Evolutionary conservation across 1,140 invertebrate species (phyloP), one percentile per base, ranked within the genome.

Genomic region (Augochlora pura): DNA sequence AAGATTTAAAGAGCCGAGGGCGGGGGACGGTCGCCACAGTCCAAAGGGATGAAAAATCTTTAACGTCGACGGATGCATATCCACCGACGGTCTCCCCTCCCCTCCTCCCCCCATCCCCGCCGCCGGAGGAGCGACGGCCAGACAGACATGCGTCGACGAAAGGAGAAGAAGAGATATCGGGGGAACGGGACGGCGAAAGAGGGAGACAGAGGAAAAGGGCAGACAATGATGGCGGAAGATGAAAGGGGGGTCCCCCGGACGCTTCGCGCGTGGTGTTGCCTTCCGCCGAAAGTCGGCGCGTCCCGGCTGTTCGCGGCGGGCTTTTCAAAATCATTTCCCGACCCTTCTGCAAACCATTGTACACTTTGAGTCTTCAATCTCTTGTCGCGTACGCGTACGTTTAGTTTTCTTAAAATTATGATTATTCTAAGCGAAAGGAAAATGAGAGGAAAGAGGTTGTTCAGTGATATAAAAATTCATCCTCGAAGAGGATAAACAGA

Each of bases 61-160:
- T 79, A 57, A 74, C 67, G 73, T 60, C 60, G 62, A 49, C 62
- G 76, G 70, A 80, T 80, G 77, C 65, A 76, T 73, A 67, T 76
- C 65, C 68, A 68, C 73, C n/a, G 21, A 25, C 16, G 21, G 32
- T 46, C 46, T 9, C 42, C 42, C 42, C 60, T n/a, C n/a, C n/a
- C n/a, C n/a, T n/a, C n/a, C n/a, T n/a, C n/a, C n/a, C n/a, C n/a
- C n/a, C n/a, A n/a, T n/a, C n/a, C n/a, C n/a, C n/a, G n/a, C n/a
- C n/a, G n/a, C n/a, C 18, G 18, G 27, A 63, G 27, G 39, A 49
- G 73, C 59, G 54, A 64, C 59, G 54, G 46, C 76, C 69, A 78
- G 76, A 78, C 76, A 78, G 76, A 78, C 76, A 78, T 68, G 60
- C 68, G 76, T 78, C 60, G 81, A 77, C 85, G 77, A 77, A n/a